Conservation (phyloP, 1,140 invertebrate species). For the Drosophila suzukii region DNA sequence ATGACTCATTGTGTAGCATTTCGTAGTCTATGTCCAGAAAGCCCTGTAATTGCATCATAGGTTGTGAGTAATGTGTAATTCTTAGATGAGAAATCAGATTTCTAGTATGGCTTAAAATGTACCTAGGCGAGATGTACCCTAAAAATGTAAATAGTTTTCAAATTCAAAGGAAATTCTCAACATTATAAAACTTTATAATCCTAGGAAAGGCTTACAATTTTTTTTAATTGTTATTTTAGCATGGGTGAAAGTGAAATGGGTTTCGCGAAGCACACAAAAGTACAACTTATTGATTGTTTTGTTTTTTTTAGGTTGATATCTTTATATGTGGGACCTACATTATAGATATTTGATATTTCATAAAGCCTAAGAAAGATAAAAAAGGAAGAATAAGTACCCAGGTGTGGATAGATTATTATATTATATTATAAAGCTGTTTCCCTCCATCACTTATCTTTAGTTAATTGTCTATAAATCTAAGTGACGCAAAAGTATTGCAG, state of each 20-base stretch:
- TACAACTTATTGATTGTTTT: too few relatives aligned
- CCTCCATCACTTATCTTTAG: background rate
- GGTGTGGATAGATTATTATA: background rate
- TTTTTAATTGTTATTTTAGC: too few relatives aligned
- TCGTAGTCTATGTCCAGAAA: constrained; percentile 96
- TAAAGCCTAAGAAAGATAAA: background rate
- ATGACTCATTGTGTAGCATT: constrained; percentile 94
- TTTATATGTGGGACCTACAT: background rate
- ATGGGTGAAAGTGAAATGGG: too few relatives aligned
- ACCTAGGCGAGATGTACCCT: background rate
- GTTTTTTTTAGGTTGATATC: background rate
- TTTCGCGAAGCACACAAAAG: too few relatives aligned
- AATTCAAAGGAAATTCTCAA: too few relatives aligned
- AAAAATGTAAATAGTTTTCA: too few relatives aligned
- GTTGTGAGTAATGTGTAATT: constrained; percentile 5
- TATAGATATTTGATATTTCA: background rate
- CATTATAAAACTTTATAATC: too few relatives aligned
- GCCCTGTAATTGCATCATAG: constrained; percentile 86
- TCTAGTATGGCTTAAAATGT: constrained; percentile 16
- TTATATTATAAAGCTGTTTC: background rate
- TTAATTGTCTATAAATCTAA: background rate
- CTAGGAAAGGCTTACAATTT: background rate
- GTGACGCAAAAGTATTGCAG: background rate
- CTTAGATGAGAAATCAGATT: background rate
- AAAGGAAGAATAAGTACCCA: background rate